Conservation (phyloP, 2,113 vertebrate species). For the Ceyx melanurus region DNA sequence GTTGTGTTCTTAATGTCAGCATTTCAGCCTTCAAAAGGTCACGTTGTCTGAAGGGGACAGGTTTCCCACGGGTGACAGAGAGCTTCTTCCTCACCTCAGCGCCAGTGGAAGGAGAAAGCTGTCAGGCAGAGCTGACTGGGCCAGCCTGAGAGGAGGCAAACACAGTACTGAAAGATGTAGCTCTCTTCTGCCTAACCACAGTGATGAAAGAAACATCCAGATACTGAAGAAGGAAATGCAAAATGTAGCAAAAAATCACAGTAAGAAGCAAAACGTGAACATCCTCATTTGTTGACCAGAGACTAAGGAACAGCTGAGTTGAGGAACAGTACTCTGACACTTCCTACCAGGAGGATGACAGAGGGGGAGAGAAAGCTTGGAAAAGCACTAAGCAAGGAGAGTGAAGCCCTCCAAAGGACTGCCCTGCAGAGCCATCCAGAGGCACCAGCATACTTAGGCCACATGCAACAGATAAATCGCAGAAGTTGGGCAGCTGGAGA, state of each 20-base stretch:
- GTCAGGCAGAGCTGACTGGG: background rate
- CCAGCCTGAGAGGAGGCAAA: background rate
- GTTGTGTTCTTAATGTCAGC: background rate
- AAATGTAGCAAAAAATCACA: background rate
- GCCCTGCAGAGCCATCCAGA: background rate
- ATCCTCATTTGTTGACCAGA: background rate
- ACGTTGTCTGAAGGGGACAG: background rate
- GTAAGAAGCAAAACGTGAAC: rapidly evolving
- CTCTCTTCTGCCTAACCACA: background rate
- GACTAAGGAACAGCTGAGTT: background rate
- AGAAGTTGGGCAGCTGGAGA: background rate
- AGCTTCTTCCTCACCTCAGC: background rate
- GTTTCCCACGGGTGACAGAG: background rate
- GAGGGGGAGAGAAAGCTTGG: rapidly evolving
- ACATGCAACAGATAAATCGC: rapidly evolving
- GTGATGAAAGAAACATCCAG: background rate
- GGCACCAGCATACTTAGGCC: background rate
- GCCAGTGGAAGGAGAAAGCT: background rate
- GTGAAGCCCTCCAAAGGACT: background rate
- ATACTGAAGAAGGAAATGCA: background rate
- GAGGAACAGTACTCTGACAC: background rate
- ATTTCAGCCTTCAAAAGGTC: background rate
- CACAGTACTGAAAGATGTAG: background rate
- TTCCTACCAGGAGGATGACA: background rate
- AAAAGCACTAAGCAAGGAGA: background rate